Evolutionary conservation across 2,888 invertebrate species (phyloP).

Genomic region (Lithophane socia): DNA sequence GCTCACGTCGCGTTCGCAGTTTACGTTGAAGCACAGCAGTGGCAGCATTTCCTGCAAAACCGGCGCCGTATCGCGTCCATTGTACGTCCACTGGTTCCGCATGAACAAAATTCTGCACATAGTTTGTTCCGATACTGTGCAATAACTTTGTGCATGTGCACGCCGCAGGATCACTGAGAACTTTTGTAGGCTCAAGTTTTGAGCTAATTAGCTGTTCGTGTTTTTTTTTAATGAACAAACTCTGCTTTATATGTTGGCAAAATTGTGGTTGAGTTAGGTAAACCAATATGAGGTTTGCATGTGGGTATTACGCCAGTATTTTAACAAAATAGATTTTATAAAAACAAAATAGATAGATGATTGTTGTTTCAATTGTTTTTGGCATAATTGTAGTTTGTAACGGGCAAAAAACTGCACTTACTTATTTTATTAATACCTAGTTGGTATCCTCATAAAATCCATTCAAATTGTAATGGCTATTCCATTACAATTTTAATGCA

Average conservation of each 20-base stretch:
- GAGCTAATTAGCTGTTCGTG: conserved; percentile 45
- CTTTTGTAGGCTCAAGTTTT: conserved; percentile 46
- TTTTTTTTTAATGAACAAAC: conserved; percentile 24
- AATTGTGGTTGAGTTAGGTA: not conserved
- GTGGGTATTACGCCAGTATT: not conserved
- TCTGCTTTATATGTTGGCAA: conserved; percentile 19
- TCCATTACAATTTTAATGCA: no score
- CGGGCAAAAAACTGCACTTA: no score
- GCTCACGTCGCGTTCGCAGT: conserved; percentile 67
- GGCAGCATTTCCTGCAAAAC: conserved; percentile 77
- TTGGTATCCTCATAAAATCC: not conserved
- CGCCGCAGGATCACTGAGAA: conserved; percentile 50
- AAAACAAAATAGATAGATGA: not conserved
- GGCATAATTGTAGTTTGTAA: not conserved
- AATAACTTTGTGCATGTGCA: conserved; percentile 56
- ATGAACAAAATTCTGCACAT: conserved; percentile 74
- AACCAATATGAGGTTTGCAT: not conserved
- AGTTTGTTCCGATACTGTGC: conserved; percentile 66
- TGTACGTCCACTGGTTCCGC: conserved; percentile 75
- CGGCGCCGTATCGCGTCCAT: conserved; percentile 76
- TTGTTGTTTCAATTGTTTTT: not conserved
- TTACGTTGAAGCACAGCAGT: conserved; percentile 68
- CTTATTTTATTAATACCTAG: not conserved
- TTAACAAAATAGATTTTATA: not conserved
- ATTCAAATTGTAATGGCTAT: no score